These are phyloP conservation scores for Tyrophagus putrescentiae DNA, from an alignment of 1,140 invertebrate genomes.

Conservation along the genomic window DNA sequence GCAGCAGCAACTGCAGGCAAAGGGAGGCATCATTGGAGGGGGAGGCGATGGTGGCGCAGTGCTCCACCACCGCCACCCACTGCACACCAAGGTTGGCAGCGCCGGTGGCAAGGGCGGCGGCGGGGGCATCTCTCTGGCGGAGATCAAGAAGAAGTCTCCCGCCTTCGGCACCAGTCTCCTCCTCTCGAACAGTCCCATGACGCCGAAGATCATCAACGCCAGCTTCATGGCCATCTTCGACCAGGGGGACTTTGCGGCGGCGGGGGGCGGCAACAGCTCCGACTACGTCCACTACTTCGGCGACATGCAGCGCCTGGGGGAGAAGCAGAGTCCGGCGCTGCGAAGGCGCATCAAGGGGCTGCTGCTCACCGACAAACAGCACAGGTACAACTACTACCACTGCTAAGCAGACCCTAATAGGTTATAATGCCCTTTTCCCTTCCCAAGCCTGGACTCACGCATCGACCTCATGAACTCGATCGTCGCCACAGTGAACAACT, in stretches of 20 bases:
- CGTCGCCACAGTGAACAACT: slow-evolving; percentile 15
- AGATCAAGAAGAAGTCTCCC: slow-evolving; percentile 53
- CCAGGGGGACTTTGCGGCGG: slow-evolving; percentile 59
- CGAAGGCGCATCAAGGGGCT: slow-evolving; percentile 65
- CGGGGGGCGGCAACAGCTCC: too few relatives aligned
- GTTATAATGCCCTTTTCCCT: too few relatives aligned
- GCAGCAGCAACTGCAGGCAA: not conserved
- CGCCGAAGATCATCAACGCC: slow-evolving; percentile 89
- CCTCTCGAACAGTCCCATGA: slow-evolving; percentile 79
- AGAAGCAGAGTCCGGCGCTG: slow-evolving; percentile 44
- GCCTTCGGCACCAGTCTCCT: slow-evolving; percentile 84
- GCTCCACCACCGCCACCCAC: slow-evolving; percentile 31
- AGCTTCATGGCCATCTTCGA: slow-evolving; percentile 91
- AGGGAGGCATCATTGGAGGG: slow-evolving; percentile 23
- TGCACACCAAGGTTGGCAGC: not conserved
- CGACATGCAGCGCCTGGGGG: slow-evolving; percentile 42
- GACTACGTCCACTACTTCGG: slow-evolving; percentile 56
- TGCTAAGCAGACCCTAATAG: not conserved
- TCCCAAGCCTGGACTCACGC: slow-evolving; percentile 59
- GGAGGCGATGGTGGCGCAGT: slow-evolving; percentile 34
- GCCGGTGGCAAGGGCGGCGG: slow-evolving; percentile 17
- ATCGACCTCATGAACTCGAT: slow-evolving; percentile 66
- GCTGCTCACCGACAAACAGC: slow-evolving; percentile 70
- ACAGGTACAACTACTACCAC: slow-evolving; percentile 31
- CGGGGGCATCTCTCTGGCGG: slow-evolving; percentile 34